A percentile compares a stretch with the other conserved stretches of the same genome.
phyloP scores from a whole-genome alignment of 2,888 invertebrate genomes.

The Odontocolon sp. region DNA sequence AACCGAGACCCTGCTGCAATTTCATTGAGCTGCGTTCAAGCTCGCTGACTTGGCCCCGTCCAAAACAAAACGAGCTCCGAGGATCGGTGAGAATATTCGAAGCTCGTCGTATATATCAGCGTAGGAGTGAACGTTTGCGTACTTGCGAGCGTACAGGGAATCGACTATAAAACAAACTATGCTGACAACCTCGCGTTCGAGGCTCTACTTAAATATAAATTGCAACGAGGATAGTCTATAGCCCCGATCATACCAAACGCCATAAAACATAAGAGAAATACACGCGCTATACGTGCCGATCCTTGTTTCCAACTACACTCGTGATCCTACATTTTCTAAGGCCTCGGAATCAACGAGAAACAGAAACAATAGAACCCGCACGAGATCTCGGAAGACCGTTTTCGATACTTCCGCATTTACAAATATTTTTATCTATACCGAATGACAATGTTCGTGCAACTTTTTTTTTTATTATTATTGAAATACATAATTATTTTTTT shows the following conservation, averaged over 20 bases:
- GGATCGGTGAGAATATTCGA: slow-evolving; percentile 12
- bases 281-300: background rate
- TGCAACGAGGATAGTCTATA: slow-evolving; percentile 4
- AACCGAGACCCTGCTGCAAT: slow-evolving; percentile 51
- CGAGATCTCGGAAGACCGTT: slow-evolving; percentile 12
- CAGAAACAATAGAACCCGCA: too few relatives aligned
- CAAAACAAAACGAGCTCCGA: background rate
- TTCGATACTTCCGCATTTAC: slow-evolving; percentile 35
- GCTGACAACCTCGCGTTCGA: slow-evolving; percentile 13
- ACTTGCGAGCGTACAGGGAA: background rate
- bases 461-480: slow-evolving; percentile 23
- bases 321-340: slow-evolving; percentile 15
- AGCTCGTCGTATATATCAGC: background rate
- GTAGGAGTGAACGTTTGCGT: background rate
- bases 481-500: slow-evolving; percentile 1
- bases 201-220: slow-evolving; percentile 20
- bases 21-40: slow-evolving; percentile 57
- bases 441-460: slow-evolving; percentile 47
- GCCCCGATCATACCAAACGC: slow-evolving; percentile 1
- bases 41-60: background rate
- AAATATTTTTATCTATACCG: slow-evolving; percentile 37
- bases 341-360: too few relatives aligned
- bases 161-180: slow-evolving; percentile 27
- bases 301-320: background rate
- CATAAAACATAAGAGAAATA: slow-evolving; percentile 30